Conservation (phyloP, 1,140 invertebrate species). For the Heliconius nattereri region DNA sequence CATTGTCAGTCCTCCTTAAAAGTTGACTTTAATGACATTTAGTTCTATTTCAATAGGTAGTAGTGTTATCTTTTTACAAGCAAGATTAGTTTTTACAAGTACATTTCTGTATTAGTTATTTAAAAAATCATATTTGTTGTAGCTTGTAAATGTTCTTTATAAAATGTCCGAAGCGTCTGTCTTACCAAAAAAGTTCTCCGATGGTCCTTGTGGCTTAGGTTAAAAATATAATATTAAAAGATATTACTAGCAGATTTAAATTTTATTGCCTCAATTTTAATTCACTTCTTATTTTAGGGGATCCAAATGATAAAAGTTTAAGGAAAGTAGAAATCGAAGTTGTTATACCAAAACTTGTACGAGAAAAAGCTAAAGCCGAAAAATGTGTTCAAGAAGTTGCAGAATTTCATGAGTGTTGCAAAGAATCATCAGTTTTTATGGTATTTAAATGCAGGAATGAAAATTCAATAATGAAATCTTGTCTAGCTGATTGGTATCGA, state of each 20-base stretch:
- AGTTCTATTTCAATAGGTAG: neutral
- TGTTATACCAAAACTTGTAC: constrained; percentile 91
- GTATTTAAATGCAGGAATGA: constrained; percentile 87
- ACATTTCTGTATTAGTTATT: neutral
- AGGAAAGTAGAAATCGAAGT: constrained; percentile 93
- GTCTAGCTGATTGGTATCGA: constrained; percentile 88
- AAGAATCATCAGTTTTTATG: constrained; percentile 85
- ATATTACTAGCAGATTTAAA: neutral
- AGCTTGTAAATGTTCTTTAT: constrained; percentile 1
- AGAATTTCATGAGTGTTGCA: constrained; percentile 89
- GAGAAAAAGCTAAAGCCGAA: constrained; percentile 88
- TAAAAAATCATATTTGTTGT: neutral
- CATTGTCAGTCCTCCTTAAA: neutral
- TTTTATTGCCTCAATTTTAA: neutral
- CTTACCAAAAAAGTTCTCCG: constrained; percentile 67
- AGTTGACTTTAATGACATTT: neutral
- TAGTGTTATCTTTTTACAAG: neutral
- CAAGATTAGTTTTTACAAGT: neutral
- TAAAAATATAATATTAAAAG: constrained; percentile 6
- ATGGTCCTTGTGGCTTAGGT: constrained; percentile 83
- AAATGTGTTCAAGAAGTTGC: constrained; percentile 88
- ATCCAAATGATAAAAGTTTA: constrained; percentile 90
- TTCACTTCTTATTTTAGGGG: constrained; percentile 83
- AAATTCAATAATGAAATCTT: constrained; percentile 86
- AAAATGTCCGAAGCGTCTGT: constrained; percentile 59